Evolutionary conservation across 1,140 invertebrate genomes (phyloP).

Genomic region (Neoseiulus cucumeris): DNA sequence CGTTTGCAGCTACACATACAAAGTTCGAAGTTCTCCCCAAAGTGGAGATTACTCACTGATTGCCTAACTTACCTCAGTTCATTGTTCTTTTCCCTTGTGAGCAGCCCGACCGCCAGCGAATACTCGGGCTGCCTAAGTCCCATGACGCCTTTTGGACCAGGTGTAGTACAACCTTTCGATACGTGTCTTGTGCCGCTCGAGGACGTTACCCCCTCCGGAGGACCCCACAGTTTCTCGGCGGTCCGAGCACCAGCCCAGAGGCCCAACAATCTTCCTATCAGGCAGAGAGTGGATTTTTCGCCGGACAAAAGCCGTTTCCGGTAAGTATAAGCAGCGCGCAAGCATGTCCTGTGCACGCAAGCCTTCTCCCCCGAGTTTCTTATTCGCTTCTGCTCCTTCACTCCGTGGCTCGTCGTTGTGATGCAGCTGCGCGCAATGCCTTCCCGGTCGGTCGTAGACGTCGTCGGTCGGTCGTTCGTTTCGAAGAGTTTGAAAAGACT

Average conservation of each 20-base stretch:
- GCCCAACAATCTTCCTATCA: background rate
- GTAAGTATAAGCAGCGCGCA: background rate
- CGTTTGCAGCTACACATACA: too few species aligned
- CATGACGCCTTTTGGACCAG: background rate
- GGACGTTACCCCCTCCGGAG: background rate
- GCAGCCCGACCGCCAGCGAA: background rate
- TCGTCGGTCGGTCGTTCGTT: too few species aligned
- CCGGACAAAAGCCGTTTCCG: slow-evolving; percentile 3
- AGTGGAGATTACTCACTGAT: too few species aligned
- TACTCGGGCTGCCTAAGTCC: slow-evolving; percentile 5
- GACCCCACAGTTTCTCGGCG: background rate
- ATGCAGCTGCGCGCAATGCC: too few species aligned
- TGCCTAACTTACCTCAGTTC: too few species aligned
- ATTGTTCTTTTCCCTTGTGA: background rate
- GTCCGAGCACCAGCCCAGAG: background rate
- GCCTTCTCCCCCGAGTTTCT: too few species aligned
- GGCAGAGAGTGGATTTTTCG: slow-evolving; percentile 4
- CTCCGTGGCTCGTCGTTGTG: too few species aligned
- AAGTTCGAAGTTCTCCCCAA: too few species aligned
- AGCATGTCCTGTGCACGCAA: too few species aligned
- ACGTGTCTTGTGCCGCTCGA: background rate
- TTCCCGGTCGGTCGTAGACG: too few species aligned
- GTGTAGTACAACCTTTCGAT: background rate
- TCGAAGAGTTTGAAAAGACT: too few species aligned
- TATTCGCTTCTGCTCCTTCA: too few species aligned